Evolutionary conservation across 2,888 invertebrate species (phyloP), one percentile per base, ranked within the genome.

Genomic region (Scaptomyza flava): DNA sequence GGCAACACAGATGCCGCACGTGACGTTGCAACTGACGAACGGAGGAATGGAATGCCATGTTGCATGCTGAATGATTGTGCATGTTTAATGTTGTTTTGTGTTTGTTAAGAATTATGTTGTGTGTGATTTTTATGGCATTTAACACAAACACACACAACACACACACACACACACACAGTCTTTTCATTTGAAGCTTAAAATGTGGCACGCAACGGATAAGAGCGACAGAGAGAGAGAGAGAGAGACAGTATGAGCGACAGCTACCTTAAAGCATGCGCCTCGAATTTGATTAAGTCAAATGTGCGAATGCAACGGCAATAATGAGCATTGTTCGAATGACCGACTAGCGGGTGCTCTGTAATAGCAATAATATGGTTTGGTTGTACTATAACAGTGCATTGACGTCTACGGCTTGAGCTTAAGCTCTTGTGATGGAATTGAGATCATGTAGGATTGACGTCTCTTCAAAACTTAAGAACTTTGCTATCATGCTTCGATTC

Each of bases 81-180:
- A 79, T 81, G 81, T 78, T 81, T 51, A 45, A 33, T 60, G 56
- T 50, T 59, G 52, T 46, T 38, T 61, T 61, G 42, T 70, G 60
- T 62, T 53, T 68, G 80, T 48, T 61, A 42, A 56, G 79, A 78
- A 72, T 75, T 68, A 79, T 79, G 79, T 76, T 71, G 77, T 79
- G 68, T 81, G 77, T 80, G 79, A 80, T 79, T 81, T 79, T 75
- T 63, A 81, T 81, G 75, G 81, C 81, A 79, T 70, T 78, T 71
- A 51, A 79, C 71, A 81, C 61, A 67, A 30, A 51, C 43, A 50
- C 50, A 45, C 12, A 36, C 54, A 43, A 67, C 20, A 51, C 43
- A 50, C 50, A 45, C 12, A 36, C 54, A 43, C 42, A 52, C 47
- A 43, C 48, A 48, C 33, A 23, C 17, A 58, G 47, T 34, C 65